phyloP scores from a whole-genome alignment of 2,888 invertebrate genomes.

The Norana najaformis region DNA sequence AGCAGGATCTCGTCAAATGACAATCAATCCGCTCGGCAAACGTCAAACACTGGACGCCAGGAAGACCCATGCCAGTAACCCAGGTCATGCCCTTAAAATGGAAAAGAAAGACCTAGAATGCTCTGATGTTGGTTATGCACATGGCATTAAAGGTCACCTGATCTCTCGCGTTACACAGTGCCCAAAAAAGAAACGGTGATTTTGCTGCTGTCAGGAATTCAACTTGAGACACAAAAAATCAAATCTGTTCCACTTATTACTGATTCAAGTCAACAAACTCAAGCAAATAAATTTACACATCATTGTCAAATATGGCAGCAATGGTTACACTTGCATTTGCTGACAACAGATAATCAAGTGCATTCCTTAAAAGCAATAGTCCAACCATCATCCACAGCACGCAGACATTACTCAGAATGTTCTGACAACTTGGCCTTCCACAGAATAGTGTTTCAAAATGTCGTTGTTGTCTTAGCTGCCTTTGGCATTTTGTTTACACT shows the following conservation, averaged over 20 bases:
- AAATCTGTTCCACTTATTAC: neutral
- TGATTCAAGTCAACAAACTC: neutral
- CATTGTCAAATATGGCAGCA: neutral
- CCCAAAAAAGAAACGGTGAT: neutral
- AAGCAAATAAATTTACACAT: neutral
- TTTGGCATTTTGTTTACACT: neutral
- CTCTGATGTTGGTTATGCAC: neutral
- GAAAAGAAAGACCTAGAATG: neutral
- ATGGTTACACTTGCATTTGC: neutral
- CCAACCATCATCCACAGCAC: neutral
- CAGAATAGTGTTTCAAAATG: too few relatives aligned
- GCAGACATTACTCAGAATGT: neutral
- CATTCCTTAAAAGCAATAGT: constrained; percentile 3
- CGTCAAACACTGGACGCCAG: neutral
- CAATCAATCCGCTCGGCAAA: too few relatives aligned
- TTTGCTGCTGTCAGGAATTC: neutral
- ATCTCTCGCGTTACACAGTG: neutral
- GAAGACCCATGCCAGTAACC: neutral
- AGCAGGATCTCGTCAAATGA: neutral
- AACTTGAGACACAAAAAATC: neutral
- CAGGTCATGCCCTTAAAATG: neutral
- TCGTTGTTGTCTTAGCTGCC: neutral
- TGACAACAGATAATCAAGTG: neutral
- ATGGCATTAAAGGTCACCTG: neutral
- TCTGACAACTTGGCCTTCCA: neutral